phyloP scores from a whole-genome alignment of 2,888 invertebrate species.

The Belgica antarctica region DNA sequence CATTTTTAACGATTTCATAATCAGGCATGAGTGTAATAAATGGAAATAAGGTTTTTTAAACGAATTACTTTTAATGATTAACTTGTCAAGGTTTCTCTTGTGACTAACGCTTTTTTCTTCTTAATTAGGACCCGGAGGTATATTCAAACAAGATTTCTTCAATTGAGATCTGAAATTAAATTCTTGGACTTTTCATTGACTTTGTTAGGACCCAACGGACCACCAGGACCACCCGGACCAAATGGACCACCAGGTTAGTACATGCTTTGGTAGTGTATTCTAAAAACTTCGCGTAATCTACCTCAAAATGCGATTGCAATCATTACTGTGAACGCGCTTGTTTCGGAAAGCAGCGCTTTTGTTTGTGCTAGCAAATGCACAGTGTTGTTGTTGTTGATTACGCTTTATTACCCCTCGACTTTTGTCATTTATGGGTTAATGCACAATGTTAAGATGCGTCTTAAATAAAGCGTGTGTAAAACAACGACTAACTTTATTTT shows the following conservation, averaged over 20 bases:
- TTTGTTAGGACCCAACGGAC: background rate
- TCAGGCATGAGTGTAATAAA: background rate
- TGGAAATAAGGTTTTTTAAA: background rate
- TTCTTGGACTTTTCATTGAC: background rate
- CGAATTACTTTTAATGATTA: background rate
- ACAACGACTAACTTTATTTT: too few relatives aligned
- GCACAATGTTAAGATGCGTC: too few relatives aligned
- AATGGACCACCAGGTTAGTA: background rate
- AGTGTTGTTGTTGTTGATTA: too few relatives aligned
- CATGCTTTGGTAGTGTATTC: too few relatives aligned
- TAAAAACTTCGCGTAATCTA: too few relatives aligned
- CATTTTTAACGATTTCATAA: too few relatives aligned
- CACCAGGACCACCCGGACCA: conserved; percentile 1
- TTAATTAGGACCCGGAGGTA: conserved; percentile 3
- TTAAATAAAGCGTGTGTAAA: background rate
- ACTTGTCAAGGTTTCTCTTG: background rate
- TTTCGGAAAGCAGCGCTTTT: too few relatives aligned
- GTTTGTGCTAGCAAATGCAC: too few relatives aligned
- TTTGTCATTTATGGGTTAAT: too few relatives aligned
- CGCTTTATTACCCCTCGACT: too few relatives aligned
- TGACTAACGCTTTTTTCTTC: background rate
- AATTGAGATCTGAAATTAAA: background rate
- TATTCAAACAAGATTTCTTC: background rate
- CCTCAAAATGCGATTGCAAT: too few relatives aligned
- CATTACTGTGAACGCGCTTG: too few relatives aligned